phyloP scores from a whole-genome alignment of 1,140 invertebrate genomes.

The Pseudomyrmex flavicornis region DNA sequence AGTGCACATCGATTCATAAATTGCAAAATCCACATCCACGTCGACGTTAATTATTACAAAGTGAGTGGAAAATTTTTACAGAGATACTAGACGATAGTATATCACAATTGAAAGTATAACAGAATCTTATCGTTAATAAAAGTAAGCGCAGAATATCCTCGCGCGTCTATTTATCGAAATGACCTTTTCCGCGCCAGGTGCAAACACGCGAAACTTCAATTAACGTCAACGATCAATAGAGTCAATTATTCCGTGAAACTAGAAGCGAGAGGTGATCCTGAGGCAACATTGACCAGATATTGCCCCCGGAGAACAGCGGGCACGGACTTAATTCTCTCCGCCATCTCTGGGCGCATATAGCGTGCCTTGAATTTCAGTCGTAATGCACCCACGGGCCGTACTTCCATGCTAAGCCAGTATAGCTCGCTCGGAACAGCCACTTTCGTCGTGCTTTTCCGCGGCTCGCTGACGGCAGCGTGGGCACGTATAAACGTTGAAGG shows the following conservation, averaged over 20 bases:
- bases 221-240: not conserved
- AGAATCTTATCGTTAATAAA: too few species aligned
- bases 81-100: too few species aligned
- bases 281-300: constrained; percentile 2
- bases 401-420: constrained; percentile 63
- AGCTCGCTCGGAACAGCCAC: constrained; percentile 58
- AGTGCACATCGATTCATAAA: not conserved
- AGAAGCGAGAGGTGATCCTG: not conserved
- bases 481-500: constrained; percentile 59
- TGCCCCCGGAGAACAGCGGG: constrained; percentile 8
- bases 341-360: constrained; percentile 24
- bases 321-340: constrained; percentile 47
- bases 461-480: constrained; percentile 42
- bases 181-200: too few species aligned
- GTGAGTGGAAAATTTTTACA: too few species aligned
- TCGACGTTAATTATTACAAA: too few species aligned
- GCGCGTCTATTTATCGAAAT: too few species aligned
- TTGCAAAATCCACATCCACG: not conserved
- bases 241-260: not conserved
- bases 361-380: constrained; percentile 49
- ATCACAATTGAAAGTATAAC: too few species aligned
- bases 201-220: too few species aligned
- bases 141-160: too few species aligned
- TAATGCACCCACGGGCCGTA: constrained; percentile 56
- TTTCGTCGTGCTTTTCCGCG: constrained; percentile 63